These are phyloP conservation scores for Coptodon bakossiorum DNA, from an alignment of 2,113 vertebrate species.

Conservation along the genomic window DNA sequence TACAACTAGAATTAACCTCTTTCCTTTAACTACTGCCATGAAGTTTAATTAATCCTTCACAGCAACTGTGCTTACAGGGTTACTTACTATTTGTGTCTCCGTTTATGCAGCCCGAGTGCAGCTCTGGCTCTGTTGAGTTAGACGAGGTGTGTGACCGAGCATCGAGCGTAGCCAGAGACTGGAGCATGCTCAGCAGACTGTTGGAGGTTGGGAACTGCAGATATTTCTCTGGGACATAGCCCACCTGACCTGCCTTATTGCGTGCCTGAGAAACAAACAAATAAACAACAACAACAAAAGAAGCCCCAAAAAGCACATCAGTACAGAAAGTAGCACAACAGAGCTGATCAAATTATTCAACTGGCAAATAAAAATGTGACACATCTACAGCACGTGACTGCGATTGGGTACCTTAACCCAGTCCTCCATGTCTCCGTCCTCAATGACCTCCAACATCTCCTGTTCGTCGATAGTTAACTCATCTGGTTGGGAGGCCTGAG, in stretches of 20 bases:
- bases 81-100: slow-evolving; percentile 85
- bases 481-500: slow-evolving; percentile 92
- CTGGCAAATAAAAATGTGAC: not conserved
- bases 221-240: slow-evolving; percentile 97
- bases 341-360: not conserved
- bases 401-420: slow-evolving; percentile 89
- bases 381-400: not conserved
- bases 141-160: slow-evolving; percentile 92
- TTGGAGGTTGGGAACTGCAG: slow-evolving; percentile 94
- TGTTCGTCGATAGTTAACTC: slow-evolving; percentile 97
- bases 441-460: slow-evolving; percentile 96
- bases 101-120: slow-evolving; percentile 84
- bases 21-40: not conserved
- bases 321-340: not conserved
- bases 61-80: not conserved
- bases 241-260: slow-evolving; percentile 89
- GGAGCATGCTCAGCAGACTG: slow-evolving; percentile 96
- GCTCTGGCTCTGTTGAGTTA: slow-evolving; percentile 90
- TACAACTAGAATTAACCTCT: not conserved
- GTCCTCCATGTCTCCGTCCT: slow-evolving; percentile 99
- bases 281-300: not conserved
- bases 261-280: slow-evolving; percentile 74
- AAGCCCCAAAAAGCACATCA: not conserved
- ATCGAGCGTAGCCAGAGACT: slow-evolving; percentile 88
- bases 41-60: not conserved